Evolutionary conservation across 2,113 vertebrate species (phyloP).

Genomic region (Podilymbus podiceps): DNA sequence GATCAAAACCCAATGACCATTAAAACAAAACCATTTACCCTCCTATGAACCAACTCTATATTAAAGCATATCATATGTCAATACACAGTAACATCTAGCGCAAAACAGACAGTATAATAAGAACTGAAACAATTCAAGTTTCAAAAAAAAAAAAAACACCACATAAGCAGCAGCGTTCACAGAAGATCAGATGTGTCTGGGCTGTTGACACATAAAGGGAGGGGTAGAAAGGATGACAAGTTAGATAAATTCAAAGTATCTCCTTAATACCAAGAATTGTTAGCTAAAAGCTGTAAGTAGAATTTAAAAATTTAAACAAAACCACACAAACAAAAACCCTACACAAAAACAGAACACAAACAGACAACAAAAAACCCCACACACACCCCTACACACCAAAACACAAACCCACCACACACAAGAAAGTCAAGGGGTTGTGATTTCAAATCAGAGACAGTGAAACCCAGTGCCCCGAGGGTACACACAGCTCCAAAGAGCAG

Average conservation of each 20-base stretch:
- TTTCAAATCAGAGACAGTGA: background rate
- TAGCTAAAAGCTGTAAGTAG: background rate
- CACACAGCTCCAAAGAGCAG: background rate
- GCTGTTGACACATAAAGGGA: background rate
- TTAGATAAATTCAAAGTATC: background rate
- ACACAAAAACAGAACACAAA: too few relatives aligned
- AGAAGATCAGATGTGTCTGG: background rate
- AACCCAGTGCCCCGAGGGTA: background rate
- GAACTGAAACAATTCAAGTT: background rate
- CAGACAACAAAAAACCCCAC: background rate
- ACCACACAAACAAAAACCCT: too few relatives aligned
- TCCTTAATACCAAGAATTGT: background rate
- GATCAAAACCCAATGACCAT: background rate
- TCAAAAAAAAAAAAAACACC: background rate
- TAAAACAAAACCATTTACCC: background rate
- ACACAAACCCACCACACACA: background rate
- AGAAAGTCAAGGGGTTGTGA: background rate
- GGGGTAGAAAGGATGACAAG: background rate
- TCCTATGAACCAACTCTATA: background rate
- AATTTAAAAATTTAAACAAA: too few relatives aligned
- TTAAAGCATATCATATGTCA: background rate
- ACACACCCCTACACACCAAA: too few relatives aligned
- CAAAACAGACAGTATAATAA: background rate
- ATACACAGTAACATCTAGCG: background rate
- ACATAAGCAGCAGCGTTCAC: background rate